Conservation (phyloP, 2,888 invertebrate genomes). For the Maniola hyperantus region DNA sequence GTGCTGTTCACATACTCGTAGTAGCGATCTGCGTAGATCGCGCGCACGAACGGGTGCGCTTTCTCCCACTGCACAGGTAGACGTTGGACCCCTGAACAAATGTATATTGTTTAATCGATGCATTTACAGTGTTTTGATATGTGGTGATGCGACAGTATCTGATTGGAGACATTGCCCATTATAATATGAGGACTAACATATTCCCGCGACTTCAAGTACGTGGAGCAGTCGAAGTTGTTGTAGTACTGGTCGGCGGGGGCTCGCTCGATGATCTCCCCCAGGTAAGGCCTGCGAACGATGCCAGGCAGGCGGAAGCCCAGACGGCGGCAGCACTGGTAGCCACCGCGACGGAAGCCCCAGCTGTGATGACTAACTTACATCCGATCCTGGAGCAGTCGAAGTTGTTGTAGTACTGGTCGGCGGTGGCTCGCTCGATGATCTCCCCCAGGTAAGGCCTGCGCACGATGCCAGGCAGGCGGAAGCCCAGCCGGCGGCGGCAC, state of each 20-base stretch:
- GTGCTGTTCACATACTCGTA: slow-evolving; percentile 89
- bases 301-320: slow-evolving; percentile 94
- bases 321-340: slow-evolving; percentile 96
- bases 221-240: slow-evolving; percentile 94
- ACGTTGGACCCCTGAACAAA: slow-evolving; percentile 89
- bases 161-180: too few species aligned
- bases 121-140: too few species aligned
- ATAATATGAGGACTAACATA: too few species aligned
- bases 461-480: slow-evolving; percentile 92
- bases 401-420: slow-evolving; percentile 95
- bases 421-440: slow-evolving; percentile 95
- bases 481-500: slow-evolving; percentile 95
- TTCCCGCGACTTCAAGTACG: too few species aligned
- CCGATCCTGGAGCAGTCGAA: slow-evolving; percentile 96
- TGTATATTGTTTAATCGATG: too few species aligned
- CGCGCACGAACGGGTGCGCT: slow-evolving; percentile 86
- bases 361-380: slow-evolving; percentile 88
- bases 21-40: slow-evolving; percentile 88
- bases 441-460: slow-evolving; percentile 96
- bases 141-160: too few species aligned
- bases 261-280: slow-evolving; percentile 96
- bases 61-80: slow-evolving; percentile 92
- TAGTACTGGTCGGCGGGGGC: slow-evolving; percentile 97
- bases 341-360: slow-evolving; percentile 96
- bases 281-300: slow-evolving; percentile 93